Conservation (phyloP, 2,888 invertebrate genomes). For the Lamellibrachia columna region DNA sequence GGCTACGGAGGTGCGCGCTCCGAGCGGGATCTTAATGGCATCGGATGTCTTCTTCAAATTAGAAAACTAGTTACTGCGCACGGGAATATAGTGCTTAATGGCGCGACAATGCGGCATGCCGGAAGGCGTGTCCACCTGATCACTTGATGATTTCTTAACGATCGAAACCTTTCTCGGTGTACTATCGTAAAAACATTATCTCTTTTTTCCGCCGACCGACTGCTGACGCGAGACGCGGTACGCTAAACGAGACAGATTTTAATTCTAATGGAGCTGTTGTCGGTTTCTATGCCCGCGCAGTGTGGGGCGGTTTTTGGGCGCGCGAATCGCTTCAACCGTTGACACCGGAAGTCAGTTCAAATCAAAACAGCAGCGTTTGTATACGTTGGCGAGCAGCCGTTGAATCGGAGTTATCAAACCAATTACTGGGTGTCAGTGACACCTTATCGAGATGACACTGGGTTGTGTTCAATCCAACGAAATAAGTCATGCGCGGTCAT, state of each 20-base stretch:
- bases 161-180: constrained; percentile 23
- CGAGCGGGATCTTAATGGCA: constrained; percentile 22
- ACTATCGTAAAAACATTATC: constrained; percentile 23
- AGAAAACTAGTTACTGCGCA: constrained; percentile 25
- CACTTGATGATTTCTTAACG: constrained; percentile 25
- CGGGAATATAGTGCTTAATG: constrained; percentile 25
- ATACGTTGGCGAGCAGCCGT: constrained; percentile 18
- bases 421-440: constrained; percentile 23
- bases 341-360: constrained; percentile 25
- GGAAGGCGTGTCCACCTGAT: constrained; percentile 25
- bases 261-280: constrained; percentile 20
- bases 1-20: constrained; percentile 23
- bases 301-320: constrained; percentile 19
- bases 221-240: constrained; percentile 18
- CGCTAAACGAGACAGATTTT: constrained; percentile 19
- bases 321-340: constrained; percentile 21
- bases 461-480: neutral
- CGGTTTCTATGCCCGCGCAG: constrained; percentile 24
- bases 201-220: constrained; percentile 13
- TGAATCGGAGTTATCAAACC: constrained; percentile 22
- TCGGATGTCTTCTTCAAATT: constrained; percentile 25
- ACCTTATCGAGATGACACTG: constrained; percentile 17
- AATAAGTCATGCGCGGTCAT: constrained; percentile 18
- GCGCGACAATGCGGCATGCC: constrained; percentile 22
- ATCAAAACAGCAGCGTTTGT: constrained; percentile 5